A percentile compares a stretch with the other conserved stretches of the same genome.
phyloP scores from a whole-genome alignment of 2,888 invertebrate genomes.

The Chaetoderma sp. region DNA sequence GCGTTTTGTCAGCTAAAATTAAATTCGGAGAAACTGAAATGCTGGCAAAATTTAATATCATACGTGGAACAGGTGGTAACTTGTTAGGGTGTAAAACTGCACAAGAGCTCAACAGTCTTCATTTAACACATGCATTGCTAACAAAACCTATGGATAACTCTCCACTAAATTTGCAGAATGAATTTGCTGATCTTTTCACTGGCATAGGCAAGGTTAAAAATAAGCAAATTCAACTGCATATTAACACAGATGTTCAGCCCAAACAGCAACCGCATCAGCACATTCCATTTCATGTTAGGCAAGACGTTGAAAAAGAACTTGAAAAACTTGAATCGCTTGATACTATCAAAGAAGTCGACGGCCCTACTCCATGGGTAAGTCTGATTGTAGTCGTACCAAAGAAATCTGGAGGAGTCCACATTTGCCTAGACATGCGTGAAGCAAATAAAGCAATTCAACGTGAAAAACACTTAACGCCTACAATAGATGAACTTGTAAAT shows the following conservation, averaged over 20 bases:
- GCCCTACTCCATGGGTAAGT: conserved; percentile 44
- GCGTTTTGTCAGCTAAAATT: not conserved
- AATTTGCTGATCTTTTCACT: conserved; percentile 4
- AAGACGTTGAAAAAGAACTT: conserved; percentile 32
- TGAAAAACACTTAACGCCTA: conserved; percentile 39
- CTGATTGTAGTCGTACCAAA: conserved; percentile 29
- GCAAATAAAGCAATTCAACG: conserved; percentile 41
- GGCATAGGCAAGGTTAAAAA: conserved; percentile 28
- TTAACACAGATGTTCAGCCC: conserved; percentile 27
- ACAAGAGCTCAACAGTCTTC: not conserved
- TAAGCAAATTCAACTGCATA: conserved; percentile 28
- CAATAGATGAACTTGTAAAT: conserved; percentile 40
- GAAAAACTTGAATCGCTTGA: conserved; percentile 24
- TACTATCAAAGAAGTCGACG: conserved; percentile 35
- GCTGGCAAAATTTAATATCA: not conserved
- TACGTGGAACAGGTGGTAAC: not conserved
- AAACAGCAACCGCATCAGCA: conserved; percentile 16
- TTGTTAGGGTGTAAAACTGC: not conserved
- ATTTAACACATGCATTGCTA: not conserved
- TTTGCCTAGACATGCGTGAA: conserved; percentile 46
- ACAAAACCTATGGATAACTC: no score
- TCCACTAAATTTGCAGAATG: no score
- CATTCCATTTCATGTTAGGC: conserved; percentile 34
- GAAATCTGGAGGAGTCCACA: conserved; percentile 36
- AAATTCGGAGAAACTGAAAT: not conserved